These are phyloP conservation scores for Aporophyla nigra DNA, from an alignment of 2,888 invertebrate species.

Conservation along the genomic window DNA sequence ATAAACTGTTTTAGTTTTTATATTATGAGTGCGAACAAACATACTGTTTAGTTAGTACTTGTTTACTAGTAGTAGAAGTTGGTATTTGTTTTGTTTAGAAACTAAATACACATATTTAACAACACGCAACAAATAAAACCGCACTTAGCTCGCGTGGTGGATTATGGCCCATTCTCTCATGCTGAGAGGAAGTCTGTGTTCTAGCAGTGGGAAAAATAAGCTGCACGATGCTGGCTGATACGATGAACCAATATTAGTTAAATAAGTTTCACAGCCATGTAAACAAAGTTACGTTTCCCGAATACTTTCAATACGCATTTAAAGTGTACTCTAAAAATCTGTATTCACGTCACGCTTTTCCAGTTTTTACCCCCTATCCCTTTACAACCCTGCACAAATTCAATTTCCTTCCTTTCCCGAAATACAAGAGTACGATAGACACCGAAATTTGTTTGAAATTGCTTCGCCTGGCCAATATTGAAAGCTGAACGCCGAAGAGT, in stretches of 20 bases:
- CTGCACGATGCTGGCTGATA: too few relatives aligned
- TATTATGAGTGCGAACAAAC: neutral
- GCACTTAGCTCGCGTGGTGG: too few relatives aligned
- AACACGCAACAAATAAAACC: neutral
- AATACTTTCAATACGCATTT: neutral
- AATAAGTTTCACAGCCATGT: neutral
- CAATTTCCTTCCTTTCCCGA: neutral
- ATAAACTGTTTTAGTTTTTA: neutral
- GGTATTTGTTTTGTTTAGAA: neutral
- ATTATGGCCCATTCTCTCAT: too few relatives aligned
- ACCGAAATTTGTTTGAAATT: neutral
- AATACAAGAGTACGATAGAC: neutral
- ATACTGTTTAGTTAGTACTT: neutral
- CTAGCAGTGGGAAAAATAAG: too few relatives aligned
- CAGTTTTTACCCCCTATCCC: neutral
- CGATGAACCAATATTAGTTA: neutral
- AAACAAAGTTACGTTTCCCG: too few relatives aligned
- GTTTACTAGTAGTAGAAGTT: too few relatives aligned
- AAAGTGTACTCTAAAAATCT: neutral
- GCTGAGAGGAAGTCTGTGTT: too few relatives aligned
- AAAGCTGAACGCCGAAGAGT: constrained; percentile 3
- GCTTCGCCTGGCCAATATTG: constrained; percentile 16
- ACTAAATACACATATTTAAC: constrained; percentile 4
- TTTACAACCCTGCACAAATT: neutral
- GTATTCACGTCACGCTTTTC: neutral